A percentile compares a stretch with the other conserved stretches of the same genome.
phyloP scores from a whole-genome alignment of 2,888 invertebrate genomes.

The Proisotoma minuta region DNA sequence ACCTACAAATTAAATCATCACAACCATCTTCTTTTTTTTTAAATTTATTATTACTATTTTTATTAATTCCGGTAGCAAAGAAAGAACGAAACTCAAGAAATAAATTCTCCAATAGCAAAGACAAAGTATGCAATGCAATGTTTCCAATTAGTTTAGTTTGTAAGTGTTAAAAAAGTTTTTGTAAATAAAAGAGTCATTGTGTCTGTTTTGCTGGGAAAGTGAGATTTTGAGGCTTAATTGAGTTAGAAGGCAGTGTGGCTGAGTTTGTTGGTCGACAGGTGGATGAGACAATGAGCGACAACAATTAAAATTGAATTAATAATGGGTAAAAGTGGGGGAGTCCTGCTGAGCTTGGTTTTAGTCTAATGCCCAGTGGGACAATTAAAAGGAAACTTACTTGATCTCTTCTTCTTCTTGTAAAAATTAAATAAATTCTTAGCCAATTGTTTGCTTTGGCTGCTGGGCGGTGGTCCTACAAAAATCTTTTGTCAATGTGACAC shows the following conservation, averaged over 20 bases:
- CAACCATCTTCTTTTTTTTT: too few species aligned
- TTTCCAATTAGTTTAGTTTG: too few species aligned
- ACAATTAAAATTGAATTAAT: slow-evolving; percentile 5
- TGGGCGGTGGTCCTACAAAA: slow-evolving; percentile 5
- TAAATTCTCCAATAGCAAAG: too few species aligned
- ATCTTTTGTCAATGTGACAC: too few species aligned
- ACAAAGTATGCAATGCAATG: too few species aligned
- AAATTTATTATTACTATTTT: too few species aligned
- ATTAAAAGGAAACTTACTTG: slow-evolving; percentile 6
- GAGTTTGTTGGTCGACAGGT: slow-evolving; percentile 13
- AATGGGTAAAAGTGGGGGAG: neutral
- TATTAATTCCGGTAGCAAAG: too few species aligned
- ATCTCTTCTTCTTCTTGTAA: neutral
- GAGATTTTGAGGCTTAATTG: slow-evolving; percentile 6
- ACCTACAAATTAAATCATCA: too few species aligned
- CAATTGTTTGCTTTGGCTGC: neutral
- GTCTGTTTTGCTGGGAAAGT: neutral
- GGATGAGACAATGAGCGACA: neutral
- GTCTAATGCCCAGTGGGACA: slow-evolving; percentile 1
- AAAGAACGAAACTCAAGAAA: too few species aligned
- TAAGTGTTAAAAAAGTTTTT: too few species aligned
- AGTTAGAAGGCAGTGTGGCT: slow-evolving; percentile 10
- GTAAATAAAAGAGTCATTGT: neutral
- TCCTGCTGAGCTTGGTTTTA: neutral
- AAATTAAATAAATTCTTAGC: slow-evolving; percentile 3